These are phyloP conservation scores for Salmo trutta DNA, from an alignment of 2,797 vertebrate genomes.

Conservation along the genomic window DNA sequence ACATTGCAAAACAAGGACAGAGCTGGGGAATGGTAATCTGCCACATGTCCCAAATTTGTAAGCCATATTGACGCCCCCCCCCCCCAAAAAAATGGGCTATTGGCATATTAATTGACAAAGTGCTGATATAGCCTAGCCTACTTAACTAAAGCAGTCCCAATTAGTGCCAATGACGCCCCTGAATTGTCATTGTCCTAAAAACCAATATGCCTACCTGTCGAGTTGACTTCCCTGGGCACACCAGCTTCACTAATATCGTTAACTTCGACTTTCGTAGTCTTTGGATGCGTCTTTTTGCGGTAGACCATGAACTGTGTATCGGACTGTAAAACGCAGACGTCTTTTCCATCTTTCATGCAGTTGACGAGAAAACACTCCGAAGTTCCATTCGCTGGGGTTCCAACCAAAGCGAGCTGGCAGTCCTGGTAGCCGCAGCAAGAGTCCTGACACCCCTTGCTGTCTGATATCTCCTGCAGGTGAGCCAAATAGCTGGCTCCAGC, in stretches of 20 bases:
- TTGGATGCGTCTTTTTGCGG: conserved; percentile 10
- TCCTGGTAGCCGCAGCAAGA: conserved; percentile 43
- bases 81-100: too few species aligned
- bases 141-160: background rate
- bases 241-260: background rate
- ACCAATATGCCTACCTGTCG: conserved; percentile 35
- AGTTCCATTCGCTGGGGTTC: conserved; percentile 24
- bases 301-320: conserved; percentile 29
- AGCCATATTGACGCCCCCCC: too few species aligned
- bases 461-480: conserved; percentile 29
- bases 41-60: too few species aligned
- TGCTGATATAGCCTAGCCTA: too few species aligned
- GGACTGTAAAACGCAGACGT: conserved; percentile 42
- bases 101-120: too few species aligned
- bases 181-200: background rate
- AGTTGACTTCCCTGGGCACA: background rate
- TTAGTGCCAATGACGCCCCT: background rate
- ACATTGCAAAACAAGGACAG: too few species aligned
- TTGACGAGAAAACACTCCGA: conserved; percentile 43
- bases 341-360: conserved; percentile 39
- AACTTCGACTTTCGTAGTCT: background rate
- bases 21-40: too few species aligned
- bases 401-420: conserved; percentile 51
- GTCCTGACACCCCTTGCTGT: conserved; percentile 20
- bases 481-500: conserved; percentile 29